Conservation (phyloP, 2,113 vertebrate genomes). For the Lamprotornis superbus region DNA sequence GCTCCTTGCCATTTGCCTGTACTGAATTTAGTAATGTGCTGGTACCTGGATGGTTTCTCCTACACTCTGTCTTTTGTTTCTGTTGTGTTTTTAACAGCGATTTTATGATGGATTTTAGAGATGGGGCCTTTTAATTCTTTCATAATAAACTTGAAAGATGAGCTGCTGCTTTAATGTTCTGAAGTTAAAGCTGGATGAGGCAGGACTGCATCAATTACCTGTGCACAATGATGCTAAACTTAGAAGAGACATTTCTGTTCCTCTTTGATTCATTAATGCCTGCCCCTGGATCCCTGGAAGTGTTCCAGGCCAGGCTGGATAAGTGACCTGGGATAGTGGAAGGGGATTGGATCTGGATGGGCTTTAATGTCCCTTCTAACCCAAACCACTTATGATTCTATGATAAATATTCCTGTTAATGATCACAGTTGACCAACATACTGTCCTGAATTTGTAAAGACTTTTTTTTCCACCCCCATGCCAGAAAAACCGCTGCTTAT, state of each 20-base stretch:
- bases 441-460: not conserved
- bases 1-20: not conserved
- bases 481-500: slow-evolving; percentile 96
- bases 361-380: not conserved
- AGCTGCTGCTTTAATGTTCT: not conserved
- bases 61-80: not conserved
- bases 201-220: not conserved
- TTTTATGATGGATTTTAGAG: not conserved
- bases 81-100: not conserved
- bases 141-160: not conserved
- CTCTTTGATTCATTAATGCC: not conserved
- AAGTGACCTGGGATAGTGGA: not conserved
- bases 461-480: not conserved
- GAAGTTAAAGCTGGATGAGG: not conserved
- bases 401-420: not conserved
- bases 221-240: not conserved
- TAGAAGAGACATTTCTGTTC: not conserved
- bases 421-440: not conserved
- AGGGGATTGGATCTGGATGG: not conserved
- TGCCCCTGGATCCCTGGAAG: not conserved
- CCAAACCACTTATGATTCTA: not conserved
- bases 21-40: not conserved
- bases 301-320: not conserved
- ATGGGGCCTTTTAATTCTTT: not conserved
- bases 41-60: slow-evolving; percentile 8